These are phyloP conservation scores for Potamarius usumacintae DNA, from an alignment of 2,113 vertebrate genomes.

Conservation along the genomic window DNA sequence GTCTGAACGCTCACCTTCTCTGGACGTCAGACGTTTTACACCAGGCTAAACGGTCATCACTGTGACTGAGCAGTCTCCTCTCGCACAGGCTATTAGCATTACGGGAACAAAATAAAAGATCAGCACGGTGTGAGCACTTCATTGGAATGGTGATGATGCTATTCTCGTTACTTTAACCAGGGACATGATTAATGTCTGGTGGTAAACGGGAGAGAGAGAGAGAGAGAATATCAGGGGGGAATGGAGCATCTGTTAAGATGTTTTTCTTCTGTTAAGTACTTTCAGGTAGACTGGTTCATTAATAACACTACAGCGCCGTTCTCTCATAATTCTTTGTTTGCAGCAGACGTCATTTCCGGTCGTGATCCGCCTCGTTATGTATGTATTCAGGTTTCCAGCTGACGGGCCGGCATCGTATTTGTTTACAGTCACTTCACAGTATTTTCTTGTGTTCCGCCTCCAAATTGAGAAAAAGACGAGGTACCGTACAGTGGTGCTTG, in stretches of 20 bases:
- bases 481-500: no score
- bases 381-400: no score
- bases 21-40: constrained; percentile 8
- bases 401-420: no score
- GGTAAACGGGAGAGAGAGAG: constrained; percentile 14
- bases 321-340: no score
- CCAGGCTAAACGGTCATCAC: constrained; percentile 27
- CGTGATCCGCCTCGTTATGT: no score
- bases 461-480: no score
- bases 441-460: no score
- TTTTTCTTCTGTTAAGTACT: background rate
- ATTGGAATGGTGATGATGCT: constrained; percentile 35
- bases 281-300: background rate
- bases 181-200: constrained; percentile 29
- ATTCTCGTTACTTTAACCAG: constrained; percentile 32
- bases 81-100: constrained; percentile 18
- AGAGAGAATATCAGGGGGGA: background rate
- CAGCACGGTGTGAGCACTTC: constrained; percentile 26
- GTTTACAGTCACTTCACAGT: no score
- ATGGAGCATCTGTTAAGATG: background rate
- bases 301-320: background rate
- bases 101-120: constrained; percentile 21
- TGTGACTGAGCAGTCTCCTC: constrained; percentile 30
- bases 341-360: no score
- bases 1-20: constrained; percentile 15